Base-by-base conservation (phyloP, 2,888 invertebrate genomes). In the Prionchulus punctatus region DNA sequence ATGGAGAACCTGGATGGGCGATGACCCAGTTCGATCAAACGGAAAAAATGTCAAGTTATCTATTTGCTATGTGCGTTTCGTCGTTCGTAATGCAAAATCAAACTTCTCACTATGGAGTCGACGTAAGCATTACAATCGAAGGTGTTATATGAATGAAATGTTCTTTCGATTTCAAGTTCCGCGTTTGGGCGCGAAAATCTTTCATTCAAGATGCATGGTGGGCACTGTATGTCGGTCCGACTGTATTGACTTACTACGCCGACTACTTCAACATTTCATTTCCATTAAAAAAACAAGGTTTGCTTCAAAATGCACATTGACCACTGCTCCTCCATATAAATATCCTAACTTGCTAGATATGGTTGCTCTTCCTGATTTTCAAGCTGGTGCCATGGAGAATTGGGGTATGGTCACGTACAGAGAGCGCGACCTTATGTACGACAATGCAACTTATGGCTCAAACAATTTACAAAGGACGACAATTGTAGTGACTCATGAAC, bases 211-310 rank as follows among this genome's bases (percentile, higher is more conserved):
- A 85, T 74, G 81, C 83, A 0, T 74, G 79, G 1, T 72, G 79
- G 59, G 79, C 81, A 0, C 67, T 79, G 1, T 70, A 73, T 0
- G 75, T 79, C 12, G 79, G 79, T 0, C 77, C 79, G 0, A 74
- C 75, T 57, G 72, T 81, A 7, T 67, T 81, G 18, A 81, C 85
- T 62, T 85, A 80, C 70, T 91, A 85, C 68, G 82, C 86, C 53
- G 73, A 80, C 18, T 85, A 88, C 67, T 91, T 90, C 71, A 76
- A 80, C 62, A 80, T 86, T 56, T 75, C 81, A 21, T 92, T 87
- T 73, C 87, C 89, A 0, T 73, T 91, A 43, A 86, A 86, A 1
- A 92, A 92, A 76, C 74, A 88, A 68, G 89, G 88, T 86, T 62
- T 36, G 36, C n/a, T n/a, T n/a, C n/a, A n/a, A n/a, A n/a, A n/a